These are phyloP conservation scores for Calonectris borealis DNA, from an alignment of 2,113 vertebrate genomes.

Conservation along the genomic window DNA sequence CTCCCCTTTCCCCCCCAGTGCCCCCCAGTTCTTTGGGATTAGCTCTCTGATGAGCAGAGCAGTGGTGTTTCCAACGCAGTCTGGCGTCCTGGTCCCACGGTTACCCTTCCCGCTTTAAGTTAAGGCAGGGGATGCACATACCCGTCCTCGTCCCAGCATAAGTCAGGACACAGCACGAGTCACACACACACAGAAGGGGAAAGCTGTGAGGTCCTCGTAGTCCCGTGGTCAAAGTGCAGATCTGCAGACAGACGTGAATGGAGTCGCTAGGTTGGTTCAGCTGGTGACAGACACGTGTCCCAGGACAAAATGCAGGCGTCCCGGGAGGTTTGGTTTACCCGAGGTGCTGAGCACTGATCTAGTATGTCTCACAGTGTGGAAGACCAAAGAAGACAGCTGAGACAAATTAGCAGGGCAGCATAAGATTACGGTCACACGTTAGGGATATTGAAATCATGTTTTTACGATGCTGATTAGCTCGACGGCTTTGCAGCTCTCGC, in stretches of 20 bases:
- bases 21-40: neutral
- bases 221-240: neutral
- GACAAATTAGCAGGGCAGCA: neutral
- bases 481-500: neutral
- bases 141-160: neutral
- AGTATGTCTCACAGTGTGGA: neutral
- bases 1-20: neutral
- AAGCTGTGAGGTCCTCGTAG: neutral
- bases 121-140: neutral
- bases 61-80: neutral
- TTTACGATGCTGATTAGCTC: neutral
- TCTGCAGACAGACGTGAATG: neutral
- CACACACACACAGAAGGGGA: neutral
- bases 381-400: neutral
- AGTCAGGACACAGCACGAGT: neutral
- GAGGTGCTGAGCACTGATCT: neutral
- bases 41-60: neutral
- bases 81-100: neutral
- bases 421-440: neutral
- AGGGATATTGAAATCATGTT: neutral
- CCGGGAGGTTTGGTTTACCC: neutral
- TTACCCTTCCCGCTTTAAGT: neutral
- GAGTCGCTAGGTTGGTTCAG: accelerated
- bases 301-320: neutral
- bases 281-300: accelerated